Base-by-base conservation (phyloP, 53 echinoderm and acorn worm species). In the Mesocentrotus franciscanus region DNA sequence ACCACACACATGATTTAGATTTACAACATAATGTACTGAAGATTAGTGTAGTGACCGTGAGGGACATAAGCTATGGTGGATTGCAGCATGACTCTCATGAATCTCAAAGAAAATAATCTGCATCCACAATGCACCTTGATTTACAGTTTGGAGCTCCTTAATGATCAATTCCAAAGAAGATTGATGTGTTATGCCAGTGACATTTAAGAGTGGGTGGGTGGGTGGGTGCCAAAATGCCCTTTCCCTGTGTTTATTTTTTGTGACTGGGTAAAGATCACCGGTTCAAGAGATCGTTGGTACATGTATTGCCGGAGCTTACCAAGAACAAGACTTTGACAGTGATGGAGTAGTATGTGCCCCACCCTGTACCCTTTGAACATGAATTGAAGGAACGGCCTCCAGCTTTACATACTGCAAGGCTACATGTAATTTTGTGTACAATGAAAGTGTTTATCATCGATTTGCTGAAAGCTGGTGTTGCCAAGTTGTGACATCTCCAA, bases 71-170 rank as follows among this genome's bases (percentile, higher is more conserved):
- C 56, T 57, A 58, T 24, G n/a, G 57, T 87, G 59, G 59, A 59
- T 59, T 87, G 10, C n/a, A 58, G n/a, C 87, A 34, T 27, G 58
- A 57, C 26, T 7, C n/a, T 87, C 27, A 42, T n/a, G n/a, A n/a
- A n/a, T 29, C n/a, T 74, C 74, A 58, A 87, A 57, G 87, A 87
- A 87, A 87, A 87, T 58, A 87, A 87, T 87, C 87, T 18, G n/a
- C 87, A 87, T 57, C n/a, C 56, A 42, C 20, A 33, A 42, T 81
- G 8, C 15, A 39, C 33, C 20, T 1, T 87, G 87, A 87, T 87
- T 87, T 87, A 87, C 87, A 87, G n/a, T 59, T 58, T 26, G 58
- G n/a, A 34, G 59, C 87, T 87, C 29, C 57, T 57, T 87, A 87
- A 87, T 87, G 87, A 87, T 58, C 87, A 87, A 87, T 39, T n/a